A percentile compares a stretch with the other conserved stretches of the same genome.
These are phyloP conservation scores for Cryptotis parvus DNA, from an alignment of 2,113 vertebrate species.

Conservation along the genomic window DNA sequence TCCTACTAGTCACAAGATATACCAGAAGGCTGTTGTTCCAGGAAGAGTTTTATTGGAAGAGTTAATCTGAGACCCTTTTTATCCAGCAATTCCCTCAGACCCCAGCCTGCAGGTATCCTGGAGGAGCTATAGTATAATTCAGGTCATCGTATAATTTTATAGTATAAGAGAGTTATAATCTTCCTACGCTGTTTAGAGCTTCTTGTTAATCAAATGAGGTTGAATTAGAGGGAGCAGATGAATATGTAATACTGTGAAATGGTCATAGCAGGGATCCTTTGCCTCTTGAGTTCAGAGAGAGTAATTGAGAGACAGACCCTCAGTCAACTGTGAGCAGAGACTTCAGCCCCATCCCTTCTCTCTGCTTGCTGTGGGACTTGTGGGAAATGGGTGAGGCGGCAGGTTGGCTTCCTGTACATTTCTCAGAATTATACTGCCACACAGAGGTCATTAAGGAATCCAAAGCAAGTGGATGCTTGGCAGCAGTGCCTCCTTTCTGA, in stretches of 20 bases:
- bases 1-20: neutral
- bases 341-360: neutral
- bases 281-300: neutral
- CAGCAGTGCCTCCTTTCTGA: neutral
- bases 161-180: neutral
- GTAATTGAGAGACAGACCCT: neutral
- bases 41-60: neutral
- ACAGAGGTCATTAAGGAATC: neutral
- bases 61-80: neutral
- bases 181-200: neutral
- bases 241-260: neutral
- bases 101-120: neutral
- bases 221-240: neutral
- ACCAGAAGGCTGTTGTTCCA: neutral
- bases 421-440: conserved; percentile 31
- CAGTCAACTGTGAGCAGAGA: neutral
- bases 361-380: neutral
- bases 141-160: too few species aligned
- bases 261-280: neutral
- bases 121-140: neutral
- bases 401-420: neutral
- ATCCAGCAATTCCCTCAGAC: neutral
- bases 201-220: neutral
- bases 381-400: neutral
- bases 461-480: neutral